Evolutionary conservation across 2,888 invertebrate species (phyloP).

Genomic region (Ferdinandea cuprea): DNA sequence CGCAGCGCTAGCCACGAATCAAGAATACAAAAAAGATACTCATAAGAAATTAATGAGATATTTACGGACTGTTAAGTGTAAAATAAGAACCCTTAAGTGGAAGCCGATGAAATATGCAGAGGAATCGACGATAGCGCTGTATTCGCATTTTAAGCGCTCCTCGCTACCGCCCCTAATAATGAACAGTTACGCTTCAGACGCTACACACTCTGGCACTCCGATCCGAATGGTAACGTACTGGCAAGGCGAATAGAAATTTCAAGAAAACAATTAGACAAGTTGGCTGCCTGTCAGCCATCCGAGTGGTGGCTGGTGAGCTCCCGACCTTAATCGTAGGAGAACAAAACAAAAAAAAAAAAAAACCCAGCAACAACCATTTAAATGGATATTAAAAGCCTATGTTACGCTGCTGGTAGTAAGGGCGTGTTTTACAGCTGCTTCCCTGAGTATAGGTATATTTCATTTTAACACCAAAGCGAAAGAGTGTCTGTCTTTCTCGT

Average conservation of each 20-base stretch:
- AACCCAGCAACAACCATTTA: conserved; percentile 33
- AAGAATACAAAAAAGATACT: conserved; percentile 48
- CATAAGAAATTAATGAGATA: conserved; percentile 71
- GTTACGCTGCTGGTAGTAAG: conserved; percentile 22
- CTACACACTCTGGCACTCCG: background rate
- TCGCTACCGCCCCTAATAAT: conserved; percentile 1
- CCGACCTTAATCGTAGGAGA: conserved; percentile 8
- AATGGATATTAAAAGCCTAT: conserved; percentile 60
- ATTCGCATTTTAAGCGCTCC: conserved; percentile 13
- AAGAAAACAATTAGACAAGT: conserved; percentile 55
- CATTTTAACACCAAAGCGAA: conserved; percentile 21
- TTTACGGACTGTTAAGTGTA: conserved; percentile 72
- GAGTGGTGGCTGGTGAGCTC: too few species aligned
- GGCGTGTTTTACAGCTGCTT: conserved; percentile 24
- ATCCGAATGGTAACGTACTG: conserved; percentile 3
- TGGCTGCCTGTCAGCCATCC: too few species aligned
- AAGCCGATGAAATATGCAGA: conserved; percentile 67
- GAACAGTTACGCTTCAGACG: background rate
- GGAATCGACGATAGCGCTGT: conserved; percentile 35
- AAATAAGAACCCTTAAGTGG: conserved; percentile 67
- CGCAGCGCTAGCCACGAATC: conserved; percentile 8
- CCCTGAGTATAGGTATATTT: conserved; percentile 22
- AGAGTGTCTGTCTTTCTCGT: background rate
- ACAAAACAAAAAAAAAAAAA: conserved; percentile 6
- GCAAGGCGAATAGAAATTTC: background rate